Evolutionary conservation across 2,888 invertebrate genomes (phyloP), one percentile per base, ranked within the genome.

Genomic region (Glaucopsyche alexis): DNA sequence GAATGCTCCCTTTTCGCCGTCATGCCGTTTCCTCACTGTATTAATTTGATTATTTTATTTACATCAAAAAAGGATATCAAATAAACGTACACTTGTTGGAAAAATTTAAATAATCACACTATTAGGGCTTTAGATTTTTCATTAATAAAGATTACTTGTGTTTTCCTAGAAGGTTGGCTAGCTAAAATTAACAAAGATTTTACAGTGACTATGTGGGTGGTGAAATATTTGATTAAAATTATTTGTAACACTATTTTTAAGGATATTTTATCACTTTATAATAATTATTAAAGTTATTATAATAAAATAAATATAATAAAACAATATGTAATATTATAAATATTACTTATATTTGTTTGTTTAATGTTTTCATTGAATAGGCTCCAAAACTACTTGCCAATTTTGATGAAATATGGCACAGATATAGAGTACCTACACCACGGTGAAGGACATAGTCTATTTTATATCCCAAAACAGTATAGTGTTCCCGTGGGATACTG

Each of bases 1-100:
- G 86, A 83, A 83, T 85, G 86, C 84, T 85, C 86, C 83, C 87
- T 85, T 87, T 85, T 83, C 84, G 85, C 82, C 83, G 82, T 81
- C 82, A 80, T 83, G 82, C 83, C 84, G 81, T 85, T 86, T 85
- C 82, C 82, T 82, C 85, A 84, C 83, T 82, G 83, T 85, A 85
- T 86, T 89, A 85, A 90, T 89, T 88, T 87, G 80, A 87, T 88
- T 87, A 84, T 86, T 83, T 81, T 82, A 85, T 84, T 82, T 82
- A 69, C 71, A 55, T 14, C 16, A 29, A 71, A 55, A 55, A 55
- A 55, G 16, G 19, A 55, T 19, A 55, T 19, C 16, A 19, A 55
- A 55, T 55, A 55, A 55, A 55, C 19, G 11, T 52, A 8, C 3
- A 9, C 52, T 52, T 16, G 11, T 19, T 5, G 19, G 42, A 42